These are phyloP conservation scores for Pogonophryne albipinna DNA, from an alignment of 2,797 vertebrate species.

Conservation along the genomic window DNA sequence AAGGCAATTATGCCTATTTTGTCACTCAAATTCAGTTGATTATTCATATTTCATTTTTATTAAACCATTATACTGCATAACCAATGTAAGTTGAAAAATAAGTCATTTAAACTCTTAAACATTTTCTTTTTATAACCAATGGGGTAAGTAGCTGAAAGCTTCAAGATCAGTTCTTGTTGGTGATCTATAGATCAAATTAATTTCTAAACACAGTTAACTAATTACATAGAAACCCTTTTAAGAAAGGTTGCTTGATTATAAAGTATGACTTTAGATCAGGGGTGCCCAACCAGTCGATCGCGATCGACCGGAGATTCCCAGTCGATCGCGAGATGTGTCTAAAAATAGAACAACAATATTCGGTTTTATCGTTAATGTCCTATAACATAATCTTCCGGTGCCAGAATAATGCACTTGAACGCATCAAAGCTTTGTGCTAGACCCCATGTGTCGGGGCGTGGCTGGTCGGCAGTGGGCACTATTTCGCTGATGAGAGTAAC, in stretches of 20 bases:
- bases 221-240: background rate
- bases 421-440: no score
- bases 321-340: no score
- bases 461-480: no score
- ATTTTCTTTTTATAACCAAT: background rate
- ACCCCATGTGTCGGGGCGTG: no score
- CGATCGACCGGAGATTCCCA: no score
- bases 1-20: background rate
- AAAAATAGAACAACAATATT: no score
- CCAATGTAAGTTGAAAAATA: background rate
- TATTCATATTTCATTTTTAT: slow-evolving; percentile 1
- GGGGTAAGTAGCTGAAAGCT: background rate
- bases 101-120: background rate
- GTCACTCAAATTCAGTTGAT: background rate
- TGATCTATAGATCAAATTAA: no score
- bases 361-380: no score
- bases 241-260: background rate
- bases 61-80: slow-evolving; percentile 6
- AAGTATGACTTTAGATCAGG: background rate
- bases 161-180: background rate
- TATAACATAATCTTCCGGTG: no score
- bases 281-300: no score
- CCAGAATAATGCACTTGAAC: no score
- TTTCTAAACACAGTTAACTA: background rate
- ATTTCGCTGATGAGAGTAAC: no score